A percentile compares a stretch with the other conserved stretches of the same genome.
phyloP scores from a whole-genome alignment of 2,888 invertebrate genomes.

The Rhorus exstirpatorius region DNA sequence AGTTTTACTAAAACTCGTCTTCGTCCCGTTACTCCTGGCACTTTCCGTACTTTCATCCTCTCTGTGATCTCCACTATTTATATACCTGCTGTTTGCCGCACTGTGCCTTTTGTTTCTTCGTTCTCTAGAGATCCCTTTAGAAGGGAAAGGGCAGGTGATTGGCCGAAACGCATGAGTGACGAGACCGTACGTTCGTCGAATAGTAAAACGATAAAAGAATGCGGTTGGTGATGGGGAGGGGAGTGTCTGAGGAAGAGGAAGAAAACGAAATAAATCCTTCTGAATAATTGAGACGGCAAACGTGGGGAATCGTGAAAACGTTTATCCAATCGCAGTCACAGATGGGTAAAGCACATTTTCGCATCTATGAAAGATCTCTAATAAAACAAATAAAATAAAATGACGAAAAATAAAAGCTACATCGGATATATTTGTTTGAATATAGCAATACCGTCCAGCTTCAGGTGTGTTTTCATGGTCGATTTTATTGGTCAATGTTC shows the following conservation, averaged over 20 bases:
- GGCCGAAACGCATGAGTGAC: constrained; percentile 62
- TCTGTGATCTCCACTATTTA: constrained; percentile 53
- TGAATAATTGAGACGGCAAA: constrained; percentile 73
- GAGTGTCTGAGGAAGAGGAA: constrained; percentile 34
- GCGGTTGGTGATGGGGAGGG: constrained; percentile 7
- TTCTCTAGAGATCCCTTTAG: constrained; percentile 41
- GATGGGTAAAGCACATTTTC: constrained; percentile 15
- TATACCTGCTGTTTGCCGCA: constrained; percentile 30
- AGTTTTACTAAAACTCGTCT: constrained; percentile 34
- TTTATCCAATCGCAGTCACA: constrained; percentile 70
- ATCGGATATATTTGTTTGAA: background rate
- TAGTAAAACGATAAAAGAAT: constrained; percentile 67
- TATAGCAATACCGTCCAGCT: background rate
- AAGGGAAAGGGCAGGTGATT: background rate
- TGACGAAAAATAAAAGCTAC: background rate
- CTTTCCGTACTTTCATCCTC: background rate
- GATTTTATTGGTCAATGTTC: background rate
- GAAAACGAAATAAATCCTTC: constrained; percentile 69
- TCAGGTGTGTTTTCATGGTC: background rate
- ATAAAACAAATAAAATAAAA: background rate
- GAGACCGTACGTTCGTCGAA: constrained; percentile 70
- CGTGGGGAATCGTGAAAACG: constrained; percentile 71
- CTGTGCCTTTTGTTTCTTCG: constrained; percentile 43
- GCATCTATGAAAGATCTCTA: constrained; percentile 11
- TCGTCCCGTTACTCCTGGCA: constrained; percentile 33